These are phyloP conservation scores for Orientallactaga bullata DNA, from an alignment of 2,113 vertebrate species.

Conservation along the genomic window DNA sequence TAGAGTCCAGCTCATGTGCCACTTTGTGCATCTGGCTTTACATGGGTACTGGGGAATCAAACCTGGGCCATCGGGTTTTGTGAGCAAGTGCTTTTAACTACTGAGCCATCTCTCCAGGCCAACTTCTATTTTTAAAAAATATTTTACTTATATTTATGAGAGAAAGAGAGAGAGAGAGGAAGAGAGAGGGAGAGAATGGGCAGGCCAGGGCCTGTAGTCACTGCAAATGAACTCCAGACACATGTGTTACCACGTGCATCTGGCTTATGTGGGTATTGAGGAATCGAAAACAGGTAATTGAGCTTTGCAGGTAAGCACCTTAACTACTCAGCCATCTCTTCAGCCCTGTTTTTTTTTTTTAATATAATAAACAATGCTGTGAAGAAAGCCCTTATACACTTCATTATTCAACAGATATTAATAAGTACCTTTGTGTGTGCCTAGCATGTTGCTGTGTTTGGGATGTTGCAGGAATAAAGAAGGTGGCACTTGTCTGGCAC, in stretches of 20 bases:
- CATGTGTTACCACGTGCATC: too few relatives aligned
- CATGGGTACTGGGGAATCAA: neutral
- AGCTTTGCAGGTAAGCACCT: too few relatives aligned
- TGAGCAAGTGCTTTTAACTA: neutral
- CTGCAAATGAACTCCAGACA: too few relatives aligned
- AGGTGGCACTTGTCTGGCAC: neutral
- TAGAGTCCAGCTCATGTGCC: too few relatives aligned
- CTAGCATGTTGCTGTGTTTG: neutral
- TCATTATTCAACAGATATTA: constrained; percentile 8
- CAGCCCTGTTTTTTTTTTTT: neutral
- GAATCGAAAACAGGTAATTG: too few relatives aligned
- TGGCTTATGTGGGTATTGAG: too few relatives aligned
- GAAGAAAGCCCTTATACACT: neutral
- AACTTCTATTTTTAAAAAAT: too few relatives aligned
- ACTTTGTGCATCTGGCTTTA: too few relatives aligned
- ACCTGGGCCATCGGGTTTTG: neutral
- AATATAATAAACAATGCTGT: neutral
- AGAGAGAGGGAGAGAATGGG: too few relatives aligned
- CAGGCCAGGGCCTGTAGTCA: too few relatives aligned
- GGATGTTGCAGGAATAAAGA: neutral
- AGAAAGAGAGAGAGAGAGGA: too few relatives aligned
- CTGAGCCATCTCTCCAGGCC: neutral
- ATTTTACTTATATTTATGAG: neutral
- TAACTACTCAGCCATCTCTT: too few relatives aligned
- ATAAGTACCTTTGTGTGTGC: neutral